Conservation (phyloP, 1,140 invertebrate species). For the Drepana arcuata region DNA sequence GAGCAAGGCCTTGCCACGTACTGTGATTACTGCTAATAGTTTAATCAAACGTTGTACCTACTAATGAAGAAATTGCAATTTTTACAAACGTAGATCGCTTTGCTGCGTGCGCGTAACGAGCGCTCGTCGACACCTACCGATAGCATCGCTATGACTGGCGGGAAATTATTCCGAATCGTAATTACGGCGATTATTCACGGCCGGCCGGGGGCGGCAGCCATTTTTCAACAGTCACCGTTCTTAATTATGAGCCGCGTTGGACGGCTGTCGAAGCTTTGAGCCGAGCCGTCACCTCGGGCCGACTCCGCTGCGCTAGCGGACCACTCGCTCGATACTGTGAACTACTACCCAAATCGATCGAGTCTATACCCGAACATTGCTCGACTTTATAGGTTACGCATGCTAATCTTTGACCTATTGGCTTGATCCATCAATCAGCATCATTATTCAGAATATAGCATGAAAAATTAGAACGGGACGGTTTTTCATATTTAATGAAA, state of each 20-base stretch:
- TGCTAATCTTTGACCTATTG: too few species aligned
- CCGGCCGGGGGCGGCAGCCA: slow-evolving; percentile 67
- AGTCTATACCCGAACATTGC: too few species aligned
- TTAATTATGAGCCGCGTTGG: slow-evolving; percentile 68
- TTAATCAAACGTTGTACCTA: too few species aligned
- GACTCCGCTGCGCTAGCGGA: slow-evolving; percentile 39
- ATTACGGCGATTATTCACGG: slow-evolving; percentile 72
- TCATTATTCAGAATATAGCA: too few species aligned
- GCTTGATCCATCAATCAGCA: too few species aligned
- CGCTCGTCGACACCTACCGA: slow-evolving; percentile 66
- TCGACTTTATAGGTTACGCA: too few species aligned
- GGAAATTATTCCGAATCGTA: slow-evolving; percentile 72
- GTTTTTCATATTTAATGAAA: too few species aligned
- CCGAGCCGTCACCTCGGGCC: slow-evolving; percentile 63
- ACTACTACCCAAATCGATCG: not conserved
- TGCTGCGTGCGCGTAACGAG: slow-evolving; percentile 65
- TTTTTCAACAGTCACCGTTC: slow-evolving; percentile 72
- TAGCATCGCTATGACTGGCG: slow-evolving; percentile 71
- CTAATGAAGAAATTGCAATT: slow-evolving; percentile 46
- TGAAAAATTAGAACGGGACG: too few species aligned
- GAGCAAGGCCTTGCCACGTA: too few species aligned
- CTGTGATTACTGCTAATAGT: slow-evolving; percentile 1
- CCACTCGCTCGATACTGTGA: slow-evolving; percentile 10
- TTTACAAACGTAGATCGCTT: slow-evolving; percentile 28
- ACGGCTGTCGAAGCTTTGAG: slow-evolving; percentile 69